These are phyloP conservation scores for Himalopsyche tibetana DNA, from an alignment of 2,888 invertebrate genomes.

Conservation along the genomic window DNA sequence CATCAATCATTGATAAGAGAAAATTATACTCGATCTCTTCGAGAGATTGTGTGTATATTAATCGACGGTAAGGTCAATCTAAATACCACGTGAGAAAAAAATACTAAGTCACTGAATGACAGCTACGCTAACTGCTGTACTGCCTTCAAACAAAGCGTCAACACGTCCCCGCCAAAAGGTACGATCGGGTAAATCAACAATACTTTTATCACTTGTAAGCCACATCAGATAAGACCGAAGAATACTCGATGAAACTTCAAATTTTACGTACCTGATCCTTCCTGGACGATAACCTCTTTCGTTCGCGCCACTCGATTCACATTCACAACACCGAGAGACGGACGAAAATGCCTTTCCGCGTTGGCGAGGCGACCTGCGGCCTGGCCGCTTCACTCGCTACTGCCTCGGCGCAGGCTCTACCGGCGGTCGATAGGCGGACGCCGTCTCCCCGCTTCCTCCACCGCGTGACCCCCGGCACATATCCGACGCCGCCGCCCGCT, in stretches of 20 bases:
- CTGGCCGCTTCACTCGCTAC: conserved; percentile 60
- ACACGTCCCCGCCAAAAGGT: conserved; percentile 34
- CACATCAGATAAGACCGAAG: conserved; percentile 22
- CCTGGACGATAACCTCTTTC: conserved; percentile 48
- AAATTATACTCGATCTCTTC: neutral
- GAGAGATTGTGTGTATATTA: neutral
- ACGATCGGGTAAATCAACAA: conserved; percentile 20
- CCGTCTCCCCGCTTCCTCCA: conserved; percentile 32
- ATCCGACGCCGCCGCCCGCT: conserved; percentile 52
- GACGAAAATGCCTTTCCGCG: conserved; percentile 49
- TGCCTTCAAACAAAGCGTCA: conserved; percentile 58
- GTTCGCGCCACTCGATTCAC: conserved; percentile 59
- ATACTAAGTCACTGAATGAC: conserved; percentile 57
- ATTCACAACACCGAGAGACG: conserved; percentile 56
- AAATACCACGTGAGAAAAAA: conserved; percentile 40
- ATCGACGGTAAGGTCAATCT: conserved; percentile 8
- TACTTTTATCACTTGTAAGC: neutral
- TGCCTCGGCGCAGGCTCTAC: conserved; percentile 58
- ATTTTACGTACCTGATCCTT: conserved; percentile 51
- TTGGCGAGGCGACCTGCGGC: conserved; percentile 46
- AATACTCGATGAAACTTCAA: conserved; percentile 8
- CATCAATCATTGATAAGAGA: neutral
- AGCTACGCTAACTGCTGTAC: conserved; percentile 53
- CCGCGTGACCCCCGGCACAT: conserved; percentile 3
- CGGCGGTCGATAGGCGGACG: conserved; percentile 57